These are phyloP conservation scores for Psilopogon haemacephalus DNA, from an alignment of 2,113 vertebrate species.

Conservation along the genomic window DNA sequence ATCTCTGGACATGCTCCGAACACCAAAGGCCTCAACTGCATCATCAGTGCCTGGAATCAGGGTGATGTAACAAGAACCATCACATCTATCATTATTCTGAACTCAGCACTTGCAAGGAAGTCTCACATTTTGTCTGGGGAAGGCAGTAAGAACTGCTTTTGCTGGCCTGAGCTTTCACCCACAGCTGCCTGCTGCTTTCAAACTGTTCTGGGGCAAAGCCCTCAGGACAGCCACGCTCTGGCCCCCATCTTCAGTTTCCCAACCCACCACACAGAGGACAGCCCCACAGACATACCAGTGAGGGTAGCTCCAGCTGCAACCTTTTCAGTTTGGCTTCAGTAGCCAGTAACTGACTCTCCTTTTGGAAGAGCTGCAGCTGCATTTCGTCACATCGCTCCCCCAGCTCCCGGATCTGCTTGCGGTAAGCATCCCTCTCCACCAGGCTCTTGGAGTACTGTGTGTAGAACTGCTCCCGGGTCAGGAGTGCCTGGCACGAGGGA, in stretches of 20 bases:
- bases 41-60: neutral
- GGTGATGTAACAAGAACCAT: neutral
- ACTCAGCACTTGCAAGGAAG: neutral
- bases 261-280: fast-evolving
- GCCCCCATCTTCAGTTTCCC: neutral
- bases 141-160: too few species aligned
- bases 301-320: slow-evolving; percentile 64
- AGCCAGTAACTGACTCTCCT: slow-evolving; percentile 81
- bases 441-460: slow-evolving; percentile 79
- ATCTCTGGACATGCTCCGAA: neutral
- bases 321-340: slow-evolving; percentile 78
- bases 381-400: slow-evolving; percentile 82
- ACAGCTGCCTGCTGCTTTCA: neutral
- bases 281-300: slow-evolving; percentile 24
- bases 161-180: too few species aligned
- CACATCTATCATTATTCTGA: neutral
- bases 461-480: slow-evolving; percentile 79
- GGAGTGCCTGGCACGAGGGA: slow-evolving; percentile 75
- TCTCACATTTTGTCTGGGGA: too few species aligned
- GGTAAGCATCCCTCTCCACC: slow-evolving; percentile 85
- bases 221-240: neutral
- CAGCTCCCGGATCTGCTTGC: slow-evolving; percentile 85
- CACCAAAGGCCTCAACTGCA: neutral
- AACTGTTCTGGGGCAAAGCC: neutral
- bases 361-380: slow-evolving; percentile 85